A percentile compares a stretch with the other conserved stretches of the same genome.
Conservation (phyloP, 2,797 vertebrate genomes). For the Allobates femoralis region DNA sequence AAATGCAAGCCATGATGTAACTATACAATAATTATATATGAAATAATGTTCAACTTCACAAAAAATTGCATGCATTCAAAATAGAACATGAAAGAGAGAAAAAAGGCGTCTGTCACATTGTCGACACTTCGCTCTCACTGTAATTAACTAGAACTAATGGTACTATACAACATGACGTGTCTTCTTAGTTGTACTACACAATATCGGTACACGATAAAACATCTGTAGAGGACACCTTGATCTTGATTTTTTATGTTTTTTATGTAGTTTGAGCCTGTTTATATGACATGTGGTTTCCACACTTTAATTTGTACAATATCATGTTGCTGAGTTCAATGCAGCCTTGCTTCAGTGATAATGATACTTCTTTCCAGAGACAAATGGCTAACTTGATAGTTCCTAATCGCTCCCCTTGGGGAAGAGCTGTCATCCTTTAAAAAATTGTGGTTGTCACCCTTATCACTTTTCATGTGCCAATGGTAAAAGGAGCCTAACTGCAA, state of each 20-base stretch:
- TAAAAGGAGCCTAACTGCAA: background rate
- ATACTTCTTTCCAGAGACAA: constrained; percentile 44
- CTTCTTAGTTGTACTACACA: constrained; percentile 20
- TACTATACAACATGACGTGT: background rate
- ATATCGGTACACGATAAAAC: constrained; percentile 10
- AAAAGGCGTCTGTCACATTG: background rate
- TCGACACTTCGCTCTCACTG: background rate
- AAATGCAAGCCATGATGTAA: too few species aligned
- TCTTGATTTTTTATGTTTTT: constrained; percentile 14
- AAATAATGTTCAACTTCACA: background rate
- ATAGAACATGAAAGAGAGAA: background rate
- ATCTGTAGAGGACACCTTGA: constrained; percentile 35
- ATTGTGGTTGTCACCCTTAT: constrained; percentile 29
- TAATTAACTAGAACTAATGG: constrained; percentile 14
- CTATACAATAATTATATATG: background rate
- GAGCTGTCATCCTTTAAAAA: constrained; percentile 50
- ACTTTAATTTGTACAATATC: constrained; percentile 44
- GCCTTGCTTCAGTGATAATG: constrained; percentile 50
- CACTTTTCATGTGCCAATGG: constrained; percentile 23
- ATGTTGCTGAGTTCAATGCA: constrained; percentile 31
- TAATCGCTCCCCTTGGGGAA: constrained; percentile 52
- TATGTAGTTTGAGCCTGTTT: constrained; percentile 2
- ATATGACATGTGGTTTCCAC: constrained; percentile 44
- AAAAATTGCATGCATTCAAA: background rate
- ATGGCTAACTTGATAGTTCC: constrained; percentile 43